Evolutionary conservation across 2,888 invertebrate genomes (phyloP).

Genomic region (Geotrupes spiniger): DNA sequence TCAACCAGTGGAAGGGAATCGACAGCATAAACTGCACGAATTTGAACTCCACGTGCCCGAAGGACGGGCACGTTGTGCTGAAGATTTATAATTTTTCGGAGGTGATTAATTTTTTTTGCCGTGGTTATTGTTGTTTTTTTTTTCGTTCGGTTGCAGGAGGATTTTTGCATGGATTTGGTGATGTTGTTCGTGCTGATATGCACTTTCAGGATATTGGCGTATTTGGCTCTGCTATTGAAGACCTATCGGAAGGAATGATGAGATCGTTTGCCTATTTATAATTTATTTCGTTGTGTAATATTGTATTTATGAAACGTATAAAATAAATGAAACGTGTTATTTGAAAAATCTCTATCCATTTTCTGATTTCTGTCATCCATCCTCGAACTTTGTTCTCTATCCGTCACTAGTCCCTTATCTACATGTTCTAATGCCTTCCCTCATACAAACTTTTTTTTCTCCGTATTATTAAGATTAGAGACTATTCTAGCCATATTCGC

Average conservation of each 20-base stretch:
- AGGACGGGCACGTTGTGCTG: conserved; percentile 73
- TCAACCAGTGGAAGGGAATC: conserved; percentile 86
- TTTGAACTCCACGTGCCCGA: conserved; percentile 74
- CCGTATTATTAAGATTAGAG: no score
- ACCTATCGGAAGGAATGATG: conserved; percentile 63
- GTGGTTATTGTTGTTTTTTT: conserved; percentile 1
- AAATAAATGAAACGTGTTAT: not conserved
- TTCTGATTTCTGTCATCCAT: no score
- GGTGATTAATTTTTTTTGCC: conserved; percentile 49
- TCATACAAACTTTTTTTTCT: no score
- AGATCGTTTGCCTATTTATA: conserved; percentile 12
- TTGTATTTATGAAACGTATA: conserved; percentile 3
- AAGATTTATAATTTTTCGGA: conserved; percentile 75
- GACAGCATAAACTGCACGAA: conserved; percentile 72
- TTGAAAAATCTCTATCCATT: no score
- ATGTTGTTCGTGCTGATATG: conserved; percentile 68
- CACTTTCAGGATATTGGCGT: conserved; percentile 73
- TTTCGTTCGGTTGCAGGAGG: conserved; percentile 53
- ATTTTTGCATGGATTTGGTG: conserved; percentile 70
- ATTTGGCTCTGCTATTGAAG: conserved; percentile 68
- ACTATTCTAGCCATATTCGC: no score
- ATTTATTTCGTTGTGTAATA: conserved; percentile 10
- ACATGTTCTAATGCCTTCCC: no score
- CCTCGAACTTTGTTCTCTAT: no score
- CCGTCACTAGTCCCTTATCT: no score